Conservation (phyloP, 2,113 vertebrate genomes). For the Danio rerio region DNA sequence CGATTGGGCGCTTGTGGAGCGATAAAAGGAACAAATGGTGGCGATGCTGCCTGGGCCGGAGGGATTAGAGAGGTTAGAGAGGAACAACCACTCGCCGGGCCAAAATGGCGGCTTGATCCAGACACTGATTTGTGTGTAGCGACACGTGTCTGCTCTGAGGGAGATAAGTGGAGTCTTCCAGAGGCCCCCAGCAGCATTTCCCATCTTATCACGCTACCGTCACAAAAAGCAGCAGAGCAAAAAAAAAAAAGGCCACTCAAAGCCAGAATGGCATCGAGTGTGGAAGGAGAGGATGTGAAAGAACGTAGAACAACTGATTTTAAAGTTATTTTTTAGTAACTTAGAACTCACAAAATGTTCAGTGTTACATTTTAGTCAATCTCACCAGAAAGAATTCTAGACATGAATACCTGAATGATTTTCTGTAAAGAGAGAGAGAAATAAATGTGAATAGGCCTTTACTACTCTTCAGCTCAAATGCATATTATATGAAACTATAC, state of each 20-base stretch:
- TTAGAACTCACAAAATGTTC: neutral
- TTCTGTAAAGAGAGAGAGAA: neutral
- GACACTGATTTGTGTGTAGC: conserved; percentile 61
- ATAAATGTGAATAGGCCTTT: neutral
- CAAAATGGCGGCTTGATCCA: conserved; percentile 61
- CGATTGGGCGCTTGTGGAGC: conserved; percentile 37
- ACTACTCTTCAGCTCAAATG: neutral
- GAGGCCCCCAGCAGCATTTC: conserved; percentile 5
- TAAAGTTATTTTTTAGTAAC: neutral
- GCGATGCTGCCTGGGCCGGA: conserved; percentile 61
- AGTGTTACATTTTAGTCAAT: neutral
- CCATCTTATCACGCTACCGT: conserved; percentile 13
- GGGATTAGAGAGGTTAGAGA: conserved; percentile 54
- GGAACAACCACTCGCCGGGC: conserved; percentile 7
- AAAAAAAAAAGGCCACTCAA: conserved; percentile 12
- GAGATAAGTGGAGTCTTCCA: conserved; percentile 32
- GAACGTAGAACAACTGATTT: neutral
- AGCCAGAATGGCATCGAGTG: neutral
- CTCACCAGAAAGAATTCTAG: neutral
- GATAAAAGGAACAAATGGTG: conserved; percentile 73
- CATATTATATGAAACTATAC: conserved; percentile 5
- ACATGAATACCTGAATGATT: neutral
- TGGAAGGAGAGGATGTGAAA: neutral
- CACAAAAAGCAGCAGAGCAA: conserved; percentile 15
- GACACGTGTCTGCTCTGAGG: conserved; percentile 24